Conservation (phyloP, 2,113 vertebrate genomes). For the Sinocyclocheilus anshuiensis region DNA sequence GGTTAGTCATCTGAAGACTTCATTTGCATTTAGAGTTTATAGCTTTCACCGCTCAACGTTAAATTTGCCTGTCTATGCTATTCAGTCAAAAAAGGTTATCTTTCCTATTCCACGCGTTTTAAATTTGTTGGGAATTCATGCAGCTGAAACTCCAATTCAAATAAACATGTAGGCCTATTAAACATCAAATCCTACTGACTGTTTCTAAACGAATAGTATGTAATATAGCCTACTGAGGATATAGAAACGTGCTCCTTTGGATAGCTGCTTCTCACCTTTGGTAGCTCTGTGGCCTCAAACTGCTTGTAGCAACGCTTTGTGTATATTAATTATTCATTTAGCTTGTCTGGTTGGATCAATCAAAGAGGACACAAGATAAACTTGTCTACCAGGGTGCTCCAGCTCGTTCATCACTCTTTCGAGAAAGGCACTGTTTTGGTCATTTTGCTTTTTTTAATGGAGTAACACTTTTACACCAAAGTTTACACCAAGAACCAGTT, state of each 20-base stretch:
- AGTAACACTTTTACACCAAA: too few species aligned
- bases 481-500: not conserved
- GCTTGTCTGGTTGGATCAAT: slow-evolving; percentile 39
- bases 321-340: slow-evolving; percentile 56
- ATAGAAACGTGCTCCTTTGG: not conserved
- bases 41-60: not conserved
- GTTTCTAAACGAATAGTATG: not conserved
- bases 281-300: slow-evolving; percentile 7
- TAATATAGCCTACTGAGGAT: not conserved
- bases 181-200: not conserved
- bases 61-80: not conserved
- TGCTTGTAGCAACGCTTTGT: slow-evolving; percentile 47
- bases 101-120: not conserved
- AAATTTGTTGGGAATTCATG: not conserved
- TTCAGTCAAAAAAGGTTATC: not conserved
- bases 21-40: not conserved
- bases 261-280: slow-evolving; percentile 24
- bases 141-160: not conserved
- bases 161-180: not conserved
- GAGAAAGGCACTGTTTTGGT: not conserved
- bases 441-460: too few species aligned
- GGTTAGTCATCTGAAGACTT: slow-evolving; percentile 26
- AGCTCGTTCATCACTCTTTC: not conserved
- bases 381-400: not conserved
- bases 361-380: slow-evolving; percentile 21